Evolutionary conservation across 1,140 invertebrate genomes (phyloP), one percentile per base, ranked within the genome.

Genomic region (Whitmania pigra): DNA sequence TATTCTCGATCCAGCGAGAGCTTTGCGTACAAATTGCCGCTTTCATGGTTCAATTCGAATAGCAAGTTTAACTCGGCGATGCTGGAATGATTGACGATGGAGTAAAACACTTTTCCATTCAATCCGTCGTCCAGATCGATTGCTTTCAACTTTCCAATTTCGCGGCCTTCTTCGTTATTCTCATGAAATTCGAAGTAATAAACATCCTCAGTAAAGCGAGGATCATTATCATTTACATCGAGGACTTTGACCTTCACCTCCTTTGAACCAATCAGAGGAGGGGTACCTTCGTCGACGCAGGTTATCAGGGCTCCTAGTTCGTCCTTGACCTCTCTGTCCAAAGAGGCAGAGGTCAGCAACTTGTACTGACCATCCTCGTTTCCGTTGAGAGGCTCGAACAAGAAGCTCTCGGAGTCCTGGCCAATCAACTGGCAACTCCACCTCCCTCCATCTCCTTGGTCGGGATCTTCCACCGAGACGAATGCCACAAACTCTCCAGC

Each of bases 191-290:
- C 89, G 0, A 90, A 88, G 53, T 88, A 90, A 78, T 96, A 97
- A 76, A 90, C 88, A 76, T 88, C 88, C 0, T 90, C 90, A 80
- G 91, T 88, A 82, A 97, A 97, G 9, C 90, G 85, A 0, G 94
- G 94, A 73, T 88, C 88, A 80, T 97, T 95, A 81, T 97, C 94
- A 80, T 97, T 97, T 79, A 92, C 90, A 79, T 97, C 94, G 31
- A 91, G 82, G 43, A 97, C 87, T 68, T 86, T 84, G 9, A 97
- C 87, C 13, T 84, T 83, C 25, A 96, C 84, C 86, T 86, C 6
- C 87, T 86, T 11, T 71, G 72, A 6, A 75, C 31, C 2, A 73
- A 75, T 67, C 73, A 74, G 0, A 71, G 74, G 20, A 13, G 78
- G 79, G 13, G 27, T 73, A 49, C 77, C 80, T 36, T 75, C 74